Base-by-base conservation (phyloP, 2,797 vertebrate species). In the Garrulus glandarius region DNA sequence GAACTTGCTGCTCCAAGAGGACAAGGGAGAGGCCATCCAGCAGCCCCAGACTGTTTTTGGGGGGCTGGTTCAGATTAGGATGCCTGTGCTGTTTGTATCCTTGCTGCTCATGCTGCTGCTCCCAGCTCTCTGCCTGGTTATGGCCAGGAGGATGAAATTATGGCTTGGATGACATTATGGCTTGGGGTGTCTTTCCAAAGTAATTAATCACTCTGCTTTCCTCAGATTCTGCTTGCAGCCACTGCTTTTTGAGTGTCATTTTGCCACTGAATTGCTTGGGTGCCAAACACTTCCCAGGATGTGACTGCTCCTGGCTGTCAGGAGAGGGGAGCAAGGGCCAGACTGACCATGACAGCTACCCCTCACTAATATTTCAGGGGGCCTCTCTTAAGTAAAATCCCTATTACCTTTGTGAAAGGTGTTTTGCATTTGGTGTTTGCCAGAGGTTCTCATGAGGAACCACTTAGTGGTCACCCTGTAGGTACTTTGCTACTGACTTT, bases 261-360 rank as follows among this genome's bases (percentile, higher is more conserved):
- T 81, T 86, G 39, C 15, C 50, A 34, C 37, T 68, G 44, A 56
- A 44, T 22, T 74, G 17, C 23, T 60, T 68, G 57, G 29, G 24
- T 57, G 32, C 43, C 59, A 69, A 57, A 37, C 23, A 43, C 56
- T 88, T 44, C 24, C 39, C 19, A 39, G 36, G 32, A 30, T 15
- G 32, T 1, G 16, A 41, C 36, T 56, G 15, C 49, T 90, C 0
- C 0, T 39, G 69, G 43, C 23, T 56, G 18, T 13, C 43, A 56
- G 71, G 49, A 74, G 61, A 68, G 5, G 7, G 15, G n/a, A 83
- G 32, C 6, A 52, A 70, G 30, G 43, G 13, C 23, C 67, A 78
- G 69, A 5, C 10, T 46, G 55, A 21, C 41, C 4, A 3, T 41
- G 41, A 39, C 11, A 30, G 3, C 8, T 43, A 55, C 7, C 5